Conservation (phyloP, 2,113 vertebrate species). For the Labeo catla region DNA sequence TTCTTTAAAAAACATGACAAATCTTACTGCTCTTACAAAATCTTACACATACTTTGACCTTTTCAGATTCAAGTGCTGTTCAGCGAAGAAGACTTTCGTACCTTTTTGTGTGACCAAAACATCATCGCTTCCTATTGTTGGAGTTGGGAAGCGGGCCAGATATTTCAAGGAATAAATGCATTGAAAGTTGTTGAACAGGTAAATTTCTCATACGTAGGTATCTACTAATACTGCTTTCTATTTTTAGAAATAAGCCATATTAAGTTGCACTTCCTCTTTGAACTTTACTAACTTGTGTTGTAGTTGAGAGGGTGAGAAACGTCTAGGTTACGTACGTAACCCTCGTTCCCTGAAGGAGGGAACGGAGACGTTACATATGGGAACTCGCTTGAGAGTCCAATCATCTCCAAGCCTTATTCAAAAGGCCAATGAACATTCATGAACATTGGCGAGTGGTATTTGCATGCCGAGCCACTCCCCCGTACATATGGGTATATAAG, state of each 20-base stretch:
- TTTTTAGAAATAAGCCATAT: not conserved
- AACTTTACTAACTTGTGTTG: not conserved
- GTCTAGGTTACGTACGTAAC: too few species aligned
- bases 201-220: not conserved
- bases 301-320: not conserved
- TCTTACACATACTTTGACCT: not conserved
- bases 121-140: conserved; percentile 33
- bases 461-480: too few species aligned
- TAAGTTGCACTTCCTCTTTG: not conserved
- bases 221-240: not conserved
- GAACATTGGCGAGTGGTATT: too few species aligned
- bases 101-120: conserved; percentile 64
- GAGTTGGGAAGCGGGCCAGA: conserved; percentile 52
- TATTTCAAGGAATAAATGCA: conserved; percentile 65
- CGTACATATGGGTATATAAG: too few species aligned
- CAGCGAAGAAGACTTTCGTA: conserved; percentile 49
- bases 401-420: too few species aligned
- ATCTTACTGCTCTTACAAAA: too few species aligned
- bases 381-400: too few species aligned
- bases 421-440: too few species aligned
- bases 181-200: conserved; percentile 72
- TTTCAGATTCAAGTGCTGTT: conserved; percentile 67
- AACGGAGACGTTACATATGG: too few species aligned
- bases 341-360: too few species aligned
- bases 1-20: too few species aligned